Evolutionary conservation across 2,888 invertebrate genomes (phyloP), one percentile per base, ranked within the genome.

Genomic region (Brenthis daphne): DNA sequence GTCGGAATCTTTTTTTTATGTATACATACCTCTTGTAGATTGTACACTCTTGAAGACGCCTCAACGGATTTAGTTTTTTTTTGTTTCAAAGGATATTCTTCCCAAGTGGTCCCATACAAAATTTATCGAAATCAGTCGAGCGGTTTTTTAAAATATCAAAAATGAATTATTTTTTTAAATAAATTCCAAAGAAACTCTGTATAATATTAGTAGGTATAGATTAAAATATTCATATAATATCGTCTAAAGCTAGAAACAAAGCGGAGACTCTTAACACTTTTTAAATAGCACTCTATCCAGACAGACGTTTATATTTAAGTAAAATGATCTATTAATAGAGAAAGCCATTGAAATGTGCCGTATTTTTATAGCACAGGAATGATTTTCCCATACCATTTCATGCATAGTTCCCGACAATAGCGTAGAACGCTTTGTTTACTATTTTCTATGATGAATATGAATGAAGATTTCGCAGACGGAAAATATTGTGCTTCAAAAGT

Each of bases 371-470:
- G 6, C 8, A 11, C 16, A 61, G 50, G 61, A n/a, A 61, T 61
- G 16, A 63, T 63, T 53, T 53, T 53, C 53, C 48, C 58, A 60
- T 29, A 43, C n/a, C 60, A 50, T 60, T 16, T 14, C 53, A 63
- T 53, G 51, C 51, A 63, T 63, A 51, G 63, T 16, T 37, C 37
- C 12, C 55, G 63, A 70, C 70, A 70, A 70, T 67, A 56, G 43
- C 12, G 29, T 64, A 63, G 64, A 64, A 57, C 12, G 70, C 70
- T 64, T 70, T 70, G 70, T 70, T 70, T 67, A 67, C 67, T 3
- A 20, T 53, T 33, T 63, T 63, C 63, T 63, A 63, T 63, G 16
- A 51, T 51, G 63, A 53, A 37, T 33, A 16, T 51, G 53, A 53
- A 63, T 63, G 37, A 63, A 63, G 63, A 63, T 63, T 50, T 61